Base-by-base conservation (phyloP, 2,888 invertebrate species). In the Aelia acuminata region DNA sequence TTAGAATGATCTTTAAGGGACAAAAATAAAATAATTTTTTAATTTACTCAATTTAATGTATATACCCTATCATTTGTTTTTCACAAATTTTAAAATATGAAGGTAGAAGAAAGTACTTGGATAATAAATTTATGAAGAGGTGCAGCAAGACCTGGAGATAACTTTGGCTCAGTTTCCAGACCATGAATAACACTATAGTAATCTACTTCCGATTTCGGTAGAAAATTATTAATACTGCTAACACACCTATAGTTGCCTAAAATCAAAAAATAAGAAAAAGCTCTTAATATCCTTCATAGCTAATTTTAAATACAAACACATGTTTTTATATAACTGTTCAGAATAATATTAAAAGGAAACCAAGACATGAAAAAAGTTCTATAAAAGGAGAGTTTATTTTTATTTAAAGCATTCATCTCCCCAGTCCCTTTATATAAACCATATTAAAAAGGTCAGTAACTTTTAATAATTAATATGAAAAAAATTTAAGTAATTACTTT, bases 181-280 rank as follows among this genome's bases (percentile, higher is more conserved):
- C 97, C 97, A 91, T 96, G 96, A n/a, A 95, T 92, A 90, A 94
- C 93, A 84, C 97, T 96, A 92, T 95, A 98, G 92, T 96, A 96
- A 91, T 97, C 96, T 85, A 99, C 94, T 91, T 97, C 96, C 90
- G 95, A 94, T 91, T 95, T 95, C 35, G 97, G 96, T 90, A 99
- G 94, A 92, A 96, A 99, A 93, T 98, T 99, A 92, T 99, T 99
- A 90, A 99, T 99, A 0, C 97, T 95, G 8, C 97, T 96, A 1
- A 98, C 99, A 91, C 98, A 98, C 91, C 96, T 95, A 91, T 99
- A 98, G 92, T 98, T 97, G 3, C 98, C 93, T 92, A 88, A 70
- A 91, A 90, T 20, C 22, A 48, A 87, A 75, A 43, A 18, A 35
- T 20, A 39, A 48, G 75, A 75, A 43, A 18, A 35, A 20, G 15